Evolutionary conservation across 2,113 vertebrate genomes (phyloP), one percentile per base, ranked within the genome.

Genomic region (Lepisosteus osseus): DNA sequence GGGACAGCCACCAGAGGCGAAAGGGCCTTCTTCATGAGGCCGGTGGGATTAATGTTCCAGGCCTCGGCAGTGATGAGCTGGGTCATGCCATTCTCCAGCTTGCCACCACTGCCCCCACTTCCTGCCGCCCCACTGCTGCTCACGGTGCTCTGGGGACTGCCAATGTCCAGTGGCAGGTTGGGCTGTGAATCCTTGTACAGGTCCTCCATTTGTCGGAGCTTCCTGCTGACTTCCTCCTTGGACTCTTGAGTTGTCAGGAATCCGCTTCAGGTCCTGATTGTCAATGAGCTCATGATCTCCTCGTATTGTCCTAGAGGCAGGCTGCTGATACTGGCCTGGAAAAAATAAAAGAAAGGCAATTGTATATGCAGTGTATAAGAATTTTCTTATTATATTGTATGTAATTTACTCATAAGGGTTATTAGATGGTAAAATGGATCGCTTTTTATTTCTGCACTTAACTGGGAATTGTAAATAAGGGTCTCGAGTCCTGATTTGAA

Each of bases 21-120:
- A 44, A 93, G 87, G 13, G 93, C 90, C 74, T 92, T 95, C 90
- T 97, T 98, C 74, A 90, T 94, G 79, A 95, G 82, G 77, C 91
- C 91, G 0, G 92, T 86, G 0, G 90, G 86, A 70, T 90, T 90
- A 77, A 93, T 89, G 75, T 93, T 93, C 90, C 94, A 96, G 67
- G 94, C 89, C 73, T 95, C 95, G 0, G 92, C 88, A 0, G 93
- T 90, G 76, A 90, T 84, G 45, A 93, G 83, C 61, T 94, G 90
- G 61, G 90, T 88, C 63, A 85, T 90, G 12, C 93, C 92, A 0
- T 89, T 94, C 74, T 98, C 95, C 75, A 93, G 86, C 84, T 96
- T 97, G 68, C 92, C 88, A 77, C 87, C 80, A 65, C 85, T 77
- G 13, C 44, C 59, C 14, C 84, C 84, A 64, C 74, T 77, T 68